Base-by-base conservation (phyloP, 1,140 invertebrate species). In the Scaptomyza pallida region DNA sequence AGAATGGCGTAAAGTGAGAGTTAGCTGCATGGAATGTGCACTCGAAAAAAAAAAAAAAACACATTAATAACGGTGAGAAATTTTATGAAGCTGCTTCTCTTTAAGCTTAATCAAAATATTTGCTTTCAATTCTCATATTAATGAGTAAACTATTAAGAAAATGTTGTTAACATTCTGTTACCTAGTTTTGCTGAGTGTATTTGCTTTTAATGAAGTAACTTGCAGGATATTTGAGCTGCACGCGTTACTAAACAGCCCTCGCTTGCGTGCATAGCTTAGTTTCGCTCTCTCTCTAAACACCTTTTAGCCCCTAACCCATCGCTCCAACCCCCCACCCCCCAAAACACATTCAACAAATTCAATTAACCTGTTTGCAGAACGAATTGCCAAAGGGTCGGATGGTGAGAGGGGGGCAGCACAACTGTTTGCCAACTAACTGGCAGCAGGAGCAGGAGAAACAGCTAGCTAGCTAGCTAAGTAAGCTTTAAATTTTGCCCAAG, bases 331-430 rank as follows among this genome's bases (percentile, higher is more conserved):
- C 9, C 3, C 13, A 4, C 4, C 12, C 23, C 45, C 59, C 35
- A 57, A 48, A 54, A 56, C 61, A 43, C 77, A 75, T 71, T 75
- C 69, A 67, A 67, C 41, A 79, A 85, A 83, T 65, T 69, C 79
- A 83, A 85, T 83, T 83, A 75, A 83, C 75, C 57, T 79, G 75
- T 72, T 85, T 85, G 67, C 45, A 69, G 50, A 44, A 70, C 44
- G 62, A 56, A 50, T 30, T 21, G 67, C 44, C 64, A 54, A 43
- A 50, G 50, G 59, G 26, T 4, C 1, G 0, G 5, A 5, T 23
- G 23, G 16, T 41, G 19, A 15, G 10, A n/a, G n/a, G n/a, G n/a
- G n/a, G n/a, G n/a, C n/a, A n/a, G n/a, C n/a, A 26, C 8, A 33
- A 52, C 21, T 12, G 37, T 51, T 21, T 21, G 16, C 30, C 23